Evolutionary conservation across 2,888 invertebrate genomes (phyloP), one percentile per base, ranked within the genome.

Genomic region (Mylabris sibirica): DNA sequence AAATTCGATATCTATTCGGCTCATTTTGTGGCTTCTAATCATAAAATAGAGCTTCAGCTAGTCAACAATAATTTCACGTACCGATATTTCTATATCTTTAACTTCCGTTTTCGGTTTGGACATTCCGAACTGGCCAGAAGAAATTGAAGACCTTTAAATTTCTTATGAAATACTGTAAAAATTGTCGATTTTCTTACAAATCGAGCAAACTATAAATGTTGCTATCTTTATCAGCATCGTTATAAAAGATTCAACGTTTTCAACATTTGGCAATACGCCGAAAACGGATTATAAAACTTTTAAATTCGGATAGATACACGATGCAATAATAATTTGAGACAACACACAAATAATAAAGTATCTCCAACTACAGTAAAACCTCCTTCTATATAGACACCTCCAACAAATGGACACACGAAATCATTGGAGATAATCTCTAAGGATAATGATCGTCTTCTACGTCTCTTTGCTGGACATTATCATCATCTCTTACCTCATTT

Each of bases 71-170:
- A 65, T 70, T 34, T n/a, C n/a, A n/a, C n/a, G n/a, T n/a, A n/a
- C 49, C 26, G 49, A 24, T n/a, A n/a, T 24, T 24, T 57, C 57
- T 57, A 3, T 24, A 57, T 57, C 22, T 4, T 12, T 1, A 17
- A 4, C n/a, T 22, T 53, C 2, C 22, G 24, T 57, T 22, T 14
- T 24, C 24, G 53, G 24, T 61, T 66, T 60, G 69, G 64, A 60
- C 66, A 59, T 70, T 63, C 62, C 26, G 67, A 66, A 68, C 65
- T 68, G 66, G 8, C 70, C 44, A 61, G 65, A 68, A 69, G 70
- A 74, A 73, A 75, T 72, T 68, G 72, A 71, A 74, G 72, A 71
- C 69, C 72, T 70, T 72, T 73, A 73, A 75, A 75, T 72, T 75
- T 71, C 67, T 67, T 71, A 68, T 72, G 64, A 72, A 66, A 67